These are phyloP conservation scores for pig (Sus scrofa) DNA, from an alignment of 2,113 vertebrate genomes.

Conservation along the genomic window DNA sequence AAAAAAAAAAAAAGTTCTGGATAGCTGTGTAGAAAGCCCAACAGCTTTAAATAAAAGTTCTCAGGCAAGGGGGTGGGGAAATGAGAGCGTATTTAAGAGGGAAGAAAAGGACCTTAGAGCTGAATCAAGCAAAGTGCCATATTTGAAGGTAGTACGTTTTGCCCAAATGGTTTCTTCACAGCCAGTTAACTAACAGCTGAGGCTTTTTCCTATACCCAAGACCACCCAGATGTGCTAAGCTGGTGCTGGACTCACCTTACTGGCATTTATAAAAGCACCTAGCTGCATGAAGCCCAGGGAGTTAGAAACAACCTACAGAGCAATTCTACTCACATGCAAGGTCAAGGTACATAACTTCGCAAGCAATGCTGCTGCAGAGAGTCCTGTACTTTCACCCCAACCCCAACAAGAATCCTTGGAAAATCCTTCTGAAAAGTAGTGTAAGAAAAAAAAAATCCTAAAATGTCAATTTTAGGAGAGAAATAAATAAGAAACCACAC, in stretches of 20 bases:
- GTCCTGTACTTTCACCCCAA: not conserved
- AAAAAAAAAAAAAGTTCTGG: not conserved
- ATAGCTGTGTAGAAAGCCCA: not conserved
- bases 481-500: not conserved
- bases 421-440: conserved; percentile 49
- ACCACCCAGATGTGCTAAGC: conserved; percentile 65
- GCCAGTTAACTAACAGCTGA: conserved; percentile 30
- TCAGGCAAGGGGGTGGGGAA: not conserved
- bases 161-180: conserved; percentile 60
- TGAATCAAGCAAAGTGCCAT: not conserved
- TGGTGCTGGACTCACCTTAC: conserved; percentile 18
- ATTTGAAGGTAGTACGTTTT: conserved; percentile 44
- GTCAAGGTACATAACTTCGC: not conserved
- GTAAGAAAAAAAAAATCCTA: not conserved
- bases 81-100: not conserved
- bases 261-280: conserved; percentile 49
- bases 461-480: not conserved
- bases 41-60: not conserved
- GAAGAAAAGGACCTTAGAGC: not conserved
- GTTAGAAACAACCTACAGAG: conserved; percentile 45
- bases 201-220: conserved; percentile 12
- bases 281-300: conserved; percentile 50
- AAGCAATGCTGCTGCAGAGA: not conserved
- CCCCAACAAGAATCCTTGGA: not conserved
- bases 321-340: conserved; percentile 1